These are phyloP conservation scores for Ethmia dodecea DNA, from an alignment of 2,888 invertebrate genomes.

Conservation along the genomic window DNA sequence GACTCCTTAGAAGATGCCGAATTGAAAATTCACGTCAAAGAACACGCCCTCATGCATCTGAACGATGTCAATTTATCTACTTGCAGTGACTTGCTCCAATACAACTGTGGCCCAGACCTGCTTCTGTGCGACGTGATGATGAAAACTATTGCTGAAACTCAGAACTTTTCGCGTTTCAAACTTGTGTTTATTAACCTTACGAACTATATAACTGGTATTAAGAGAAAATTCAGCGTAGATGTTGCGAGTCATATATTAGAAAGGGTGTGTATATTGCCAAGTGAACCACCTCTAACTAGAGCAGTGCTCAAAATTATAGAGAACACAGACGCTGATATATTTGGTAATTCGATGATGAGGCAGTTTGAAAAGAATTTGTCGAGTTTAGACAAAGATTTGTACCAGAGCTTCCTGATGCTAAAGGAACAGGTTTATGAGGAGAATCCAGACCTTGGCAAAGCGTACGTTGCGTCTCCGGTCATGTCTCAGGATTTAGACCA, in stretches of 20 bases:
- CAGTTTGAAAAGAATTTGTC: slow-evolving; percentile 39
- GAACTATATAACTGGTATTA: slow-evolving; percentile 32
- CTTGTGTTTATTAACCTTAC: slow-evolving; percentile 45
- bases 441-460: too few species aligned
- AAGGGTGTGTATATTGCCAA: slow-evolving; percentile 50
- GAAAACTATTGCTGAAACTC: slow-evolving; percentile 42
- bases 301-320: slow-evolving; percentile 41
- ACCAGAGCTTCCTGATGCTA: slow-evolving; percentile 9
- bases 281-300: slow-evolving; percentile 32
- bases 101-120: slow-evolving; percentile 10
- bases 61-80: slow-evolving; percentile 33
- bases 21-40: slow-evolving; percentile 29
- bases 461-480: slow-evolving; percentile 2
- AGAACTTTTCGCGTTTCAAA: slow-evolving; percentile 59
- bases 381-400: slow-evolving; percentile 22
- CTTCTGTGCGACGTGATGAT: slow-evolving; percentile 47
- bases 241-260: slow-evolving; percentile 45
- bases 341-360: slow-evolving; percentile 31
- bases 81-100: slow-evolving; percentile 37
- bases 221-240: slow-evolving; percentile 28
- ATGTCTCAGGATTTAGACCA: slow-evolving; percentile 12
- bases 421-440: too few species aligned
- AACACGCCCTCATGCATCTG: slow-evolving; percentile 40
- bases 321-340: slow-evolving; percentile 37
- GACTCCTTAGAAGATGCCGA: slow-evolving; percentile 20